Evolutionary conservation across 2,113 vertebrate genomes (phyloP).

Genomic region (Brachyhypopomus gauderio): DNA sequence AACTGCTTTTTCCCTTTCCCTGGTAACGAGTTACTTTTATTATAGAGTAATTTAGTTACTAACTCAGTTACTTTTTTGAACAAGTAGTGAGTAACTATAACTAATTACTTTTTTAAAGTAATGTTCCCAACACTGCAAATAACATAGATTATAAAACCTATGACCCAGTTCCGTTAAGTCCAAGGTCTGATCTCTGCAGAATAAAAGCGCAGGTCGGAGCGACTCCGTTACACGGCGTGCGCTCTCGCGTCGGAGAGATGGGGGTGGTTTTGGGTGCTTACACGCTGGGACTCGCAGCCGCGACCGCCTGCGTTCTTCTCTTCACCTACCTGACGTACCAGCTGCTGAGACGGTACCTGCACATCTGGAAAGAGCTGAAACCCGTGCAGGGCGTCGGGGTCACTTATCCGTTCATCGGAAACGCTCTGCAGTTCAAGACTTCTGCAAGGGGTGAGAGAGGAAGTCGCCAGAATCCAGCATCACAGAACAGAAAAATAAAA

Average conservation of each 20-base stretch:
- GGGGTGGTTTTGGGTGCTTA: background rate
- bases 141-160: too few species aligned
- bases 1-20: too few species aligned
- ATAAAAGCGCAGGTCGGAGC: background rate
- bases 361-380: slow-evolving; percentile 73
- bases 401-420: slow-evolving; percentile 82
- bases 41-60: too few species aligned
- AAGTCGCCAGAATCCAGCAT: background rate
- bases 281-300: slow-evolving; percentile 47
- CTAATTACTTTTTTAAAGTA: too few species aligned
- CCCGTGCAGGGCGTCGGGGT: slow-evolving; percentile 68
- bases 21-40: too few species aligned
- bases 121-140: too few species aligned
- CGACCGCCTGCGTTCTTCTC: slow-evolving; percentile 58
- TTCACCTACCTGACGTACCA: slow-evolving; percentile 65
- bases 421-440: slow-evolving; percentile 72
- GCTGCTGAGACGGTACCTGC: slow-evolving; percentile 64
- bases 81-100: too few species aligned
- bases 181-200: too few species aligned
- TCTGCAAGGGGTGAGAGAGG: slow-evolving; percentile 74
- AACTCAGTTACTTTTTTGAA: too few species aligned
- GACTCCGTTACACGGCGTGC: background rate
- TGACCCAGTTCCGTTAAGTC: too few species aligned
- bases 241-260: slow-evolving; percentile 55
- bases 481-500: background rate